Evolutionary conservation across 2,888 invertebrate genomes (phyloP), one percentile per base, ranked within the genome.

Genomic region (Leucoma salicis): DNA sequence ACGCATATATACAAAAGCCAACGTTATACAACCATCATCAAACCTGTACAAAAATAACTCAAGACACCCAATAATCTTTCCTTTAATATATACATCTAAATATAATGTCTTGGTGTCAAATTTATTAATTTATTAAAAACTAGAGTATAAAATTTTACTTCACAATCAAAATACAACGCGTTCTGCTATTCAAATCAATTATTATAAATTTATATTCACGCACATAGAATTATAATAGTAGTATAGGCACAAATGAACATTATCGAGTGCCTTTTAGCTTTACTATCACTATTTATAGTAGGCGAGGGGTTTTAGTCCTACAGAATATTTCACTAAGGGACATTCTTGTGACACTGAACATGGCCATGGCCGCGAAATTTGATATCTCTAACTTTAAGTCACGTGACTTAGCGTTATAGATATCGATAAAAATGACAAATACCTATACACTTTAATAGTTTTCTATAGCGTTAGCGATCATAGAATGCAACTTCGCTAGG

Each of bases 261-360:
- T 76, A 71, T 70, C 64, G 63, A 72, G 81, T 78, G 80, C 78
- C 76, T 48, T 34, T 49, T 71, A 71, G 70, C 77, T 69, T 21
- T 76, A 70, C 78, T 83, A 77, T 66, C 58, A 67, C 78, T 81
- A 83, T 68, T 72, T 79, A 75, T 49, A 69, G 73, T 78, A 80
- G 82, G 86, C 85, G 87, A 86, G 86, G 85, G 83, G 57, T 86
- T 74, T 57, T 59, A 73, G 73, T 87, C 86, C 86, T 86, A 86
- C 86, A 69, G 53, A 62, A 49, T 45, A 35, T 27, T 45, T 51
- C 46, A 53, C 32, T 45, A 49, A 50, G 50, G 48, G 55, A 55
- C 38, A n/a, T n/a, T n/a, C n/a, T n/a, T n/a, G n/a, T n/a, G n/a
- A n/a, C n/a, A n/a, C n/a, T n/a, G n/a, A n/a, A n/a, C n/a, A n/a